Evolutionary conservation across 1,140 invertebrate genomes (phyloP).

Genomic region (Trichoplusia ni): DNA sequence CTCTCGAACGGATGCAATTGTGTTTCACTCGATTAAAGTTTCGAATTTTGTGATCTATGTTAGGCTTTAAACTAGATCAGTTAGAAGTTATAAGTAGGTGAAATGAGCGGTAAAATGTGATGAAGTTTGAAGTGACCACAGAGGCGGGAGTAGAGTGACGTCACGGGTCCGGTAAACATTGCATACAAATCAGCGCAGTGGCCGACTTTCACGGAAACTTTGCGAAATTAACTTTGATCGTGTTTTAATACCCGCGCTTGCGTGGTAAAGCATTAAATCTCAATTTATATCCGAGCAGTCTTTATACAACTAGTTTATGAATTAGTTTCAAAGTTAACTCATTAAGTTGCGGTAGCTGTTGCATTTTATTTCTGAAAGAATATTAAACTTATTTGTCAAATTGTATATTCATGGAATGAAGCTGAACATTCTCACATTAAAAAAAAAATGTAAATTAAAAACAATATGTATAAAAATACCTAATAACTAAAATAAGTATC

Average conservation of each 20-base stretch:
- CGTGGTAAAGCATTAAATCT: constrained; percentile 43
- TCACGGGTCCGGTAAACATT: constrained; percentile 45
- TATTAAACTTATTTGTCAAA: no score
- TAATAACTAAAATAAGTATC: no score
- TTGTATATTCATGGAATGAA: no score
- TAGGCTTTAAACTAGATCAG: no score
- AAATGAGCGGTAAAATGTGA: constrained; percentile 40
- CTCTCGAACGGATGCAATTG: no score
- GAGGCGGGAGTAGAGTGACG: constrained; percentile 37
- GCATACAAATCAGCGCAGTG: constrained; percentile 58
- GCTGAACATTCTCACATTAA: no score
- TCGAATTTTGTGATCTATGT: neutral
- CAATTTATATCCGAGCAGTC: constrained; percentile 41
- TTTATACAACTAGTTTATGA: constrained; percentile 36
- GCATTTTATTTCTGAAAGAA: neutral
- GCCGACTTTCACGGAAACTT: constrained; percentile 46
- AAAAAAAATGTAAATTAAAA: no score
- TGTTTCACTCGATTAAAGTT: no score
- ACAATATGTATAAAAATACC: no score
- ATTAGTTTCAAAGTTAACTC: constrained; percentile 33
- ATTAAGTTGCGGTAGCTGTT: constrained; percentile 14
- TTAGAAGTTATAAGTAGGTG: no score
- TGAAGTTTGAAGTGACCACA: constrained; percentile 47
- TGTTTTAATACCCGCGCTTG: constrained; percentile 48
- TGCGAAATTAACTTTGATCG: constrained; percentile 57